These are phyloP conservation scores for Zaprionus camerounensis DNA, from an alignment of 1,140 invertebrate genomes.

Conservation along the genomic window DNA sequence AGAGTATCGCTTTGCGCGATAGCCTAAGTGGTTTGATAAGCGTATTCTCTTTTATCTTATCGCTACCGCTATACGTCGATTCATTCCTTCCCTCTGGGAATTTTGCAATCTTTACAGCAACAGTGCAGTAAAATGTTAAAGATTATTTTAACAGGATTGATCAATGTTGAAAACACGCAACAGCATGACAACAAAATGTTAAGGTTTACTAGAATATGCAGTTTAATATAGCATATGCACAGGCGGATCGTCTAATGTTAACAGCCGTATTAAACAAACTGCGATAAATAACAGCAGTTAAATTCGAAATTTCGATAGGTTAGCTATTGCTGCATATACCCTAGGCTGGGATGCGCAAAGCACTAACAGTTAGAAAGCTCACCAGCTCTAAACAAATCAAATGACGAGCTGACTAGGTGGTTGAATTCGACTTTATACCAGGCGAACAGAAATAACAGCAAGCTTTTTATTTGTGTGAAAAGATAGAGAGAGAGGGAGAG, in stretches of 20 bases:
- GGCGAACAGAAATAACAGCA: background rate
- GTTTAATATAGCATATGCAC: background rate
- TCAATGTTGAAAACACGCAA: no score
- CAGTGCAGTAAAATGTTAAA: background rate
- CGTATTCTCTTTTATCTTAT: conserved; percentile 59
- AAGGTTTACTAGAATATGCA: background rate
- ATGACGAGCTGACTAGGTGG: no score
- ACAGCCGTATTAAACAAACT: background rate
- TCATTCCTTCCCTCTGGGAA: conserved; percentile 16
- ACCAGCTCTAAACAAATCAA: no score
- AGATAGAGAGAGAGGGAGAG: background rate
- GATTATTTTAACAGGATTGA: no score
- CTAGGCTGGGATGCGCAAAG: no score
- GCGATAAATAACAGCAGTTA: background rate
- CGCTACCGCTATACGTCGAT: conserved; percentile 20
- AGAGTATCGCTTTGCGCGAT: conserved; percentile 1
- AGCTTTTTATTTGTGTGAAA: background rate
- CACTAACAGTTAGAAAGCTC: no score
- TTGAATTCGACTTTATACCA: background rate
- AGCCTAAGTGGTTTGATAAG: conserved; percentile 46
- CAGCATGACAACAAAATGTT: background rate
- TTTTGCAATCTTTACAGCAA: conserved; percentile 32
- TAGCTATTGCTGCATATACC: no score
- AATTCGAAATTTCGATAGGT: background rate
- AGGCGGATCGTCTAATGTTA: background rate